A percentile compares a stretch with the other conserved stretches of the same genome.
phyloP scores from a whole-genome alignment of 2,113 vertebrate species.

The Euleptes europaea region DNA sequence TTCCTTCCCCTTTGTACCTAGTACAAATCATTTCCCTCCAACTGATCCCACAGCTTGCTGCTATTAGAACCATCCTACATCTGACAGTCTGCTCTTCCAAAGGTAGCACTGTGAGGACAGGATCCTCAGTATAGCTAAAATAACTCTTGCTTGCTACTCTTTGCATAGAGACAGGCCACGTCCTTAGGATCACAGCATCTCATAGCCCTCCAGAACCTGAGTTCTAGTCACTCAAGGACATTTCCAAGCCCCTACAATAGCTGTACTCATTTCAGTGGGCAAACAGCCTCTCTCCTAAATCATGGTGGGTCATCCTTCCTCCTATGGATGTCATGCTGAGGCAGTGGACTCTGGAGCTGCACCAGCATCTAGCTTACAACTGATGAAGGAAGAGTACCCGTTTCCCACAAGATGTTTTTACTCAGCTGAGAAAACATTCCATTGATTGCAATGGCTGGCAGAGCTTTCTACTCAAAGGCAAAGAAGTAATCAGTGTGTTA shows the following conservation, averaged over 20 bases:
- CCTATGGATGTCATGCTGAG: conserved; percentile 54
- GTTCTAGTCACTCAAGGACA: conserved; percentile 62
- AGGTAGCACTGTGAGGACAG: background rate
- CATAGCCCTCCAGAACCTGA: conserved; percentile 18
- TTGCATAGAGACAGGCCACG: conserved; percentile 49
- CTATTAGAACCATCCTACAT: no score
- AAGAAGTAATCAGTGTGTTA: background rate
- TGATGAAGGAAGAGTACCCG: conserved; percentile 24
- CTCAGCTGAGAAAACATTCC: conserved; percentile 18
- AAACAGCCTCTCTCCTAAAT: conserved; percentile 56
- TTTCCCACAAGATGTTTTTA: conserved; percentile 39
- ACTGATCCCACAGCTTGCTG: background rate
- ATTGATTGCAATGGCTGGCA: conserved; percentile 28
- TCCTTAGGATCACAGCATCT: conserved; percentile 61
- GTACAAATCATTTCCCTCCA: background rate
- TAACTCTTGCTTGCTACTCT: conserved; percentile 15
- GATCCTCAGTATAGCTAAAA: background rate
- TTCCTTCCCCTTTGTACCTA: background rate
- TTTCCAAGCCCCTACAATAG: conserved; percentile 62
- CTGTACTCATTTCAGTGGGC: conserved; percentile 65
- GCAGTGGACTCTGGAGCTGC: conserved; percentile 49
- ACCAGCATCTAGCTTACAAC: conserved; percentile 23
- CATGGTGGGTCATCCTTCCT: conserved; percentile 65
- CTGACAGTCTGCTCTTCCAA: background rate
- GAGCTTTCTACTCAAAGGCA: background rate